Percentiles rank a stretch among this genome's conserved stretches.
Conservation (phyloP, 2,797 vertebrate genomes). For the Caiman crocodilus region DNA sequence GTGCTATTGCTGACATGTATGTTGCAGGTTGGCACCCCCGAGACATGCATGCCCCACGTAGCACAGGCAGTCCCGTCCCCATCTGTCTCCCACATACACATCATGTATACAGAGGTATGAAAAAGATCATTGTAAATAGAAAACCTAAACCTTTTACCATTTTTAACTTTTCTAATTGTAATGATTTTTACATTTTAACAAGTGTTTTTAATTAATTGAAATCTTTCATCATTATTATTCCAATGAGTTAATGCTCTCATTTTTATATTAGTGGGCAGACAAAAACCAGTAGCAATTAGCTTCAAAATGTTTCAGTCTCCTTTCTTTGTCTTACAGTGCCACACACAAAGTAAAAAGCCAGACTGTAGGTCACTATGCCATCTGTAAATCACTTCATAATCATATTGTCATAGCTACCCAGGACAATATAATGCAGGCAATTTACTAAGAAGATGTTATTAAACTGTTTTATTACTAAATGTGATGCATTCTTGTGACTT, state of each 20-base stretch:
- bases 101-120: background rate
- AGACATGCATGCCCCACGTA: no score
- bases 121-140: background rate
- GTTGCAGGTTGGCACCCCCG: no score
- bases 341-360: conserved; percentile 1
- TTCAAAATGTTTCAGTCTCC: background rate
- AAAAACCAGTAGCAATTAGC: conserved; percentile 6
- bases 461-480: background rate
- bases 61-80: no score
- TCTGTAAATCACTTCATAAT: conserved; percentile 54
- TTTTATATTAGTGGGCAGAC: background rate
- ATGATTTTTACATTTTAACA: no score
- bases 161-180: background rate
- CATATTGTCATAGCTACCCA: background rate
- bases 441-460: background rate
- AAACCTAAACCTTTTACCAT: background rate
- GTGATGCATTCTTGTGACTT: background rate
- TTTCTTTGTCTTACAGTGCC: background rate
- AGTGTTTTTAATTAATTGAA: no score
- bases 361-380: conserved; percentile 20
- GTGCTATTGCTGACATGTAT: no score
- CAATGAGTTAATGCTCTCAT: background rate
- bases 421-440: background rate
- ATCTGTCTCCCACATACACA: no score
- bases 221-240: no score